phyloP scores from a whole-genome alignment of 2,113 vertebrate genomes.

The Otus sunia region DNA sequence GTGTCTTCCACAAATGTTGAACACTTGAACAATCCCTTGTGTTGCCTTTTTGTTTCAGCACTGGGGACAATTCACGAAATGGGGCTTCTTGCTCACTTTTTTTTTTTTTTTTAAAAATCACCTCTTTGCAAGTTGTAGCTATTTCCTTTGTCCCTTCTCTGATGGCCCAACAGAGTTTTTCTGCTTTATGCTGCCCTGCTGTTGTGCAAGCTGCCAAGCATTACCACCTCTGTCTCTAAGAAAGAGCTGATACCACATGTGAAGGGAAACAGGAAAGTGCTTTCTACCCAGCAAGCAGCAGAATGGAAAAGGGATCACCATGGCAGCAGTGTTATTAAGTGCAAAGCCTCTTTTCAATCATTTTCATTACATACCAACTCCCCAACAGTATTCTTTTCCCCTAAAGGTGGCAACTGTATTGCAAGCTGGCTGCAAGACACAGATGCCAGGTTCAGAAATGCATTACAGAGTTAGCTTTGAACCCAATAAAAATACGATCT shows the following conservation, averaged over 20 bases:
- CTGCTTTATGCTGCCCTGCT: constrained; percentile 33
- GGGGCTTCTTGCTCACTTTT: background rate
- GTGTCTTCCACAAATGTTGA: background rate
- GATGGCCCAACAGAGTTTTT: background rate
- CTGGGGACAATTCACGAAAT: background rate
- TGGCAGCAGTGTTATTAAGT: constrained; percentile 59
- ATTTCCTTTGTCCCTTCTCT: background rate
- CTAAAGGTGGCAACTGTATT: constrained; percentile 28
- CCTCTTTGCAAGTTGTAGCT: background rate
- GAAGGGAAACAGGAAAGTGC: constrained; percentile 29
- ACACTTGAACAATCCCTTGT: background rate
- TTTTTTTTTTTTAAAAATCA: too few species aligned
- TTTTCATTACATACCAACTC: constrained; percentile 37
- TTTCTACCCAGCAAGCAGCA: constrained; percentile 30
- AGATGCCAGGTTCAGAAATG: background rate
- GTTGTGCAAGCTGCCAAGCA: constrained; percentile 31
- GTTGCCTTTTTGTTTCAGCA: background rate
- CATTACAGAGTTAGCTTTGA: background rate
- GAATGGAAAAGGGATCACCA: constrained; percentile 58
- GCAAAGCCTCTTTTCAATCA: constrained; percentile 61
- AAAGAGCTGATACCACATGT: background rate
- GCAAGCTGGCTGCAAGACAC: background rate
- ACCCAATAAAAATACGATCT: background rate
- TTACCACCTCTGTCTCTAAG: background rate
- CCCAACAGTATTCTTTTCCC: background rate